These are phyloP conservation scores for Panthera leo DNA, from an alignment of 2,113 vertebrate species.

Conservation along the genomic window DNA sequence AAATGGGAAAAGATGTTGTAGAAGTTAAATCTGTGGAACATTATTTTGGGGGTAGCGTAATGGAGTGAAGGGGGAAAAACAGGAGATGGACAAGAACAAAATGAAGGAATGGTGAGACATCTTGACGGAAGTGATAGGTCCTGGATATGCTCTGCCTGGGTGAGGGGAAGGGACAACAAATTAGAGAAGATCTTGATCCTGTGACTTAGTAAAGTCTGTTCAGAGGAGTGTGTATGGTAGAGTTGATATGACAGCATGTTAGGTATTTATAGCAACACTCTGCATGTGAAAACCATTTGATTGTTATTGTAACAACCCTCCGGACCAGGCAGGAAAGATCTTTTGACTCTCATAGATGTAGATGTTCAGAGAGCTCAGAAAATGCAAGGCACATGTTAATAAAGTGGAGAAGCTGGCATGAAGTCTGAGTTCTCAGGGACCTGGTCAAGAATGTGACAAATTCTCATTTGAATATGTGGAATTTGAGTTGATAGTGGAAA, in stretches of 20 bases:
- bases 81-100: not conserved
- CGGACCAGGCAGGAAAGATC: not conserved
- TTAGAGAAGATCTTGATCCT: not conserved
- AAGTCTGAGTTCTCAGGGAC: not conserved
- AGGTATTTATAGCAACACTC: not conserved
- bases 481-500: not conserved
- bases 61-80: not conserved
- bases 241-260: not conserved
- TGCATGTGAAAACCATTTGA: not conserved
- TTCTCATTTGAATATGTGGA: not conserved
- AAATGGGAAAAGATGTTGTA: not conserved
- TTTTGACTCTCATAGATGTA: not conserved
- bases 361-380: not conserved
- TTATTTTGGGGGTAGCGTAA: not conserved
- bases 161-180: not conserved
- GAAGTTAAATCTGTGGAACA: slow-evolving; percentile 10
- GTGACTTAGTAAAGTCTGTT: not conserved
- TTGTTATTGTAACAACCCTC: not conserved
- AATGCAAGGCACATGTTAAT: not conserved
- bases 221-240: not conserved
- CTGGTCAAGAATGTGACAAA: not conserved
- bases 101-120: not conserved
- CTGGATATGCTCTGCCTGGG: not conserved
- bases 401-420: not conserved
- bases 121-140: not conserved